Conservation (phyloP, 2,113 vertebrate species). For the Patagioenas fasciata region DNA sequence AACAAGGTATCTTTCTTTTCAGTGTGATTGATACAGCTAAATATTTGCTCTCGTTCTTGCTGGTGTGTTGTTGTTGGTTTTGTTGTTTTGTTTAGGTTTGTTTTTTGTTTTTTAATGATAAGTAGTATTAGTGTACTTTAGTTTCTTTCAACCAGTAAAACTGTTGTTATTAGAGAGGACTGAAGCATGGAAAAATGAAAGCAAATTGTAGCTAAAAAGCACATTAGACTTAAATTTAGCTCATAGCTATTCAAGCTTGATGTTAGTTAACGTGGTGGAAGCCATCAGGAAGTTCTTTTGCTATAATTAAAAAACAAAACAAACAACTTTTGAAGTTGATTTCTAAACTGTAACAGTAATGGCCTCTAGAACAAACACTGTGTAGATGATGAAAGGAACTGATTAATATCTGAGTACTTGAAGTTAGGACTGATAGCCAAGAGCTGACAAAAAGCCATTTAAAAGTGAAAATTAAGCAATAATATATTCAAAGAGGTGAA, state of each 20-base stretch:
- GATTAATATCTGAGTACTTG: slow-evolving; percentile 30
- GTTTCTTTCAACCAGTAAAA: neutral
- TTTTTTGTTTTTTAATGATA: neutral
- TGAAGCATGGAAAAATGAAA: neutral
- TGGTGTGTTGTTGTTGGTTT: no score
- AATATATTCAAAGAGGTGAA: neutral
- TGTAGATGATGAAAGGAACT: neutral
- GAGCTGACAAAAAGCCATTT: slow-evolving; percentile 5
- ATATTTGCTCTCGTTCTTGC: neutral
- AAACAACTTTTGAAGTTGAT: neutral
- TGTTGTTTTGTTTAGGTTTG: no score
- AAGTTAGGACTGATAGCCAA: slow-evolving; percentile 19
- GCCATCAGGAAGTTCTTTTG: neutral
- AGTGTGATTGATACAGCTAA: neutral
- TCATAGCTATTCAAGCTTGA: neutral
- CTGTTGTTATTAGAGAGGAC: neutral
- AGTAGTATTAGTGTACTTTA: neutral
- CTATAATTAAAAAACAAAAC: neutral
- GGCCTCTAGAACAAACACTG: neutral
- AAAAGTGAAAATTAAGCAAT: slow-evolving; percentile 17
- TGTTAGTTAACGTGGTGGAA: neutral
- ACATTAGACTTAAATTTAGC: neutral
- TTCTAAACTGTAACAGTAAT: neutral
- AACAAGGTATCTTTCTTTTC: neutral
- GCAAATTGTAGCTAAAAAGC: neutral